Evolutionary conservation across 2,797 vertebrate genomes (phyloP), one percentile per base, ranked within the genome.

Genomic region (Channallabes apus): DNA sequence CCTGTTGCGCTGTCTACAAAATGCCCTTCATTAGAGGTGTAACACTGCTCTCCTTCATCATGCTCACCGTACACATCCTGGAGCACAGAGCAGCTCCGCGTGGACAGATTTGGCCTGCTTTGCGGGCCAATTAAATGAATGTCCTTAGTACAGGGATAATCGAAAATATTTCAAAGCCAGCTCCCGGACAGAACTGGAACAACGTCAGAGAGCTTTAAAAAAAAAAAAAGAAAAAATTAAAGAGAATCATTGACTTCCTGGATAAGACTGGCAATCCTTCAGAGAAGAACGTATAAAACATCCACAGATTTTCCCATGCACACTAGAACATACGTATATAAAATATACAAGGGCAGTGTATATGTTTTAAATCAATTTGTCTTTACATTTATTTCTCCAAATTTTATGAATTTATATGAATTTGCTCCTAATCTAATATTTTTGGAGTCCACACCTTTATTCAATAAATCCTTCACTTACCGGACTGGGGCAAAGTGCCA

Each of bases 361-460:
- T 62, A 78, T 29, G 29, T 76, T 78, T 38, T n/a, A 51, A 59
- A 61, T 38, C 5, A 0, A 35, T 41, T 46, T 41, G 59, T 79
- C 61, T 65, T 80, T 29, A 51, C 51, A 80, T 29, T 67, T 4
- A 80, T 65, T 80, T 80, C 32, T 38, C 58, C n/a, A 8, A 51
- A 20, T 35, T 61, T 79, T 79, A 61, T 75, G 29, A 20, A 18
- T 0, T 17, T 6, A 62, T 62, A 20, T 38, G 3, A 58, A 75
- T 71, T 51, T 77, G 56, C 82, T 75, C 69, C 27, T 56, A 41
- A 84, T 82, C 86, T 64, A 89, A 87, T n/a, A 82, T 84, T n/a
- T 86, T 79, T 85, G 82, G 88, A 41, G 79, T 86, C 85, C 88
- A 91, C 90, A 92, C 92, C 91, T 90, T 92, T 89, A 90, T 89